These are phyloP conservation scores for Protomyctophum bolini DNA, from an alignment of 2,113 vertebrate species.

Conservation along the genomic window DNA sequence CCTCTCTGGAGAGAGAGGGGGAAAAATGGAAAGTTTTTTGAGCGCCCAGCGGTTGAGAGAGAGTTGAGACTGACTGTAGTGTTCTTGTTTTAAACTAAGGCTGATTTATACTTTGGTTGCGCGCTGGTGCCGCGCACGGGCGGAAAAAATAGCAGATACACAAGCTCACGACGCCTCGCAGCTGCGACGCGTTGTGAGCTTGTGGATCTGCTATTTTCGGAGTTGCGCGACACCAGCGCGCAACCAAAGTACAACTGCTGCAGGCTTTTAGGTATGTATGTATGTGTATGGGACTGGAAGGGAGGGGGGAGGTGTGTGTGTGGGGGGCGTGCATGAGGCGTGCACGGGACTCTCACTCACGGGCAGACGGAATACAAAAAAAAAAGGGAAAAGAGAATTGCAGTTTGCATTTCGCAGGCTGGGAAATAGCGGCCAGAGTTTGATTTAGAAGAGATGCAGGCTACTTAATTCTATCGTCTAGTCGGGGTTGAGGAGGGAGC, in stretches of 20 bases:
- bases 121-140: neutral
- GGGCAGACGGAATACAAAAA: neutral
- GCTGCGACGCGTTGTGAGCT: too few relatives aligned
- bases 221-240: too few relatives aligned
- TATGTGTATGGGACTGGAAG: slow-evolving; percentile 6
- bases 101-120: too few relatives aligned
- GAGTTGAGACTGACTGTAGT: slow-evolving; percentile 52
- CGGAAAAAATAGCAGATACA: too few relatives aligned
- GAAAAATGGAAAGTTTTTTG: slow-evolving; percentile 72
- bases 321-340: neutral
- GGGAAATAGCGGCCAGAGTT: slow-evolving; percentile 34
- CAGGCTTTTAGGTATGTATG: neutral
- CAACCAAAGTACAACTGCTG: too few relatives aligned
- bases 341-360: neutral
- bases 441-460: slow-evolving; percentile 1
- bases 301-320: slow-evolving; percentile 18
- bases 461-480: neutral
- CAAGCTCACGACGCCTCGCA: too few relatives aligned
- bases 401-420: slow-evolving; percentile 61
- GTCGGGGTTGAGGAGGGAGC: neutral
- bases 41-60: slow-evolving; percentile 31
- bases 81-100: slow-evolving; percentile 60
- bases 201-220: too few relatives aligned
- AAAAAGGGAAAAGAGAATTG: slow-evolving; percentile 3
- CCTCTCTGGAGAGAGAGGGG: slow-evolving; percentile 33